Conservation (phyloP, 2,888 invertebrate species). For the Agrochola lychnidis region DNA sequence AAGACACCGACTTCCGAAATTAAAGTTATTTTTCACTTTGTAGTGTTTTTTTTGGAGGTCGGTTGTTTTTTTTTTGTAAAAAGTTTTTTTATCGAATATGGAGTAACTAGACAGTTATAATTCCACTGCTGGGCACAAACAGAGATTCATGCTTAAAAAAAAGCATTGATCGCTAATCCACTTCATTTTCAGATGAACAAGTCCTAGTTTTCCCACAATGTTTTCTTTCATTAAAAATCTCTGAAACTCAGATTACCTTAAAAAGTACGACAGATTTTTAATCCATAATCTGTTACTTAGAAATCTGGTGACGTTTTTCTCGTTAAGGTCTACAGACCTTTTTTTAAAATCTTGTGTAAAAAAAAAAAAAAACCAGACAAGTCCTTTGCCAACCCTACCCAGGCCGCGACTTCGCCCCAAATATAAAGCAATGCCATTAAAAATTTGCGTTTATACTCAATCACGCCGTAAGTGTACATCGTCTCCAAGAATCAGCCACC, state of each 20-base stretch:
- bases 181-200: neutral
- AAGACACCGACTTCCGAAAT: too few species aligned
- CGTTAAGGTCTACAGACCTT: neutral
- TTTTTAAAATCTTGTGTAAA: neutral
- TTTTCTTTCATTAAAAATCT: neutral
- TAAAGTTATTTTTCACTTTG: too few species aligned
- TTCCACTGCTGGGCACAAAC: neutral
- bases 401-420: conserved; percentile 20
- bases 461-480: conserved; percentile 46
- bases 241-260: neutral
- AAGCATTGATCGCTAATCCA: neutral
- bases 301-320: neutral
- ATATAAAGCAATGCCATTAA: conserved; percentile 59
- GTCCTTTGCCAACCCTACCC: conserved; percentile 27
- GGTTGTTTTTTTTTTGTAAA: too few species aligned
- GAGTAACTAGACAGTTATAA: too few species aligned
- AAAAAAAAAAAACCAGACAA: neutral
- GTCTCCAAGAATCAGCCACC: conserved; percentile 24
- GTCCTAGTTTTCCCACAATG: neutral
- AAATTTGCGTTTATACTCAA: conserved; percentile 60
- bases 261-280: neutral
- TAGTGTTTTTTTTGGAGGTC: too few species aligned
- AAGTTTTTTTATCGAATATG: too few species aligned
- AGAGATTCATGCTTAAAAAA: neutral
- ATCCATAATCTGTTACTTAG: neutral